phyloP scores from a whole-genome alignment of 2,797 vertebrate genomes.

The Pachyuromys duprasi region DNA sequence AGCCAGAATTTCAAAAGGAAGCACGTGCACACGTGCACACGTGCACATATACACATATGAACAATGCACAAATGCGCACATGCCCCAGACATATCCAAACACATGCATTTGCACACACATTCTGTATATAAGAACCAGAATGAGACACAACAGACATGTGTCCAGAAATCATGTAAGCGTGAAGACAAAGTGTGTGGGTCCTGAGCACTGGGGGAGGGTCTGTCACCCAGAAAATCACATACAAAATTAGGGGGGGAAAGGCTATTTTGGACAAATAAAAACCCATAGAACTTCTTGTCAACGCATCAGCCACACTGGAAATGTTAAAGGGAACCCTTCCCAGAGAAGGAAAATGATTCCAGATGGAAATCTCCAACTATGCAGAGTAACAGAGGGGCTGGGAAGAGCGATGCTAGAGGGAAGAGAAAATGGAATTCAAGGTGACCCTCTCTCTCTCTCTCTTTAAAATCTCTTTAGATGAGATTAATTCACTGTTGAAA shows the following conservation, averaged over 20 bases:
- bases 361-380: not conserved
- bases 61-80: not conserved
- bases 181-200: not conserved
- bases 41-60: not conserved
- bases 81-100: not conserved
- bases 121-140: not conserved
- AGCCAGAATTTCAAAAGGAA: not conserved
- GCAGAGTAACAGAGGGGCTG: not conserved
- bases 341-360: not conserved
- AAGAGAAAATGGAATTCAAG: not conserved
- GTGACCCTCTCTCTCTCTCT: not conserved
- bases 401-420: not conserved
- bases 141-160: not conserved
- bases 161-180: not conserved
- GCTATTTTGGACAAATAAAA: constrained; percentile 42
- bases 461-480: not conserved
- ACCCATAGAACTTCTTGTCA: not conserved
- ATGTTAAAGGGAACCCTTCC: not conserved
- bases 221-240: not conserved
- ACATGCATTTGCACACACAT: not conserved
- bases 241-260: constrained; percentile 5
- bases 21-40: not conserved
- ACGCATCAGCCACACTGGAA: not conserved
- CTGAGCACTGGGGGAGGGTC: no score
- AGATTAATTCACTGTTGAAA: constrained; percentile 11